Base-by-base conservation (phyloP, 2,113 vertebrate species). In the Murina feae region DNA sequence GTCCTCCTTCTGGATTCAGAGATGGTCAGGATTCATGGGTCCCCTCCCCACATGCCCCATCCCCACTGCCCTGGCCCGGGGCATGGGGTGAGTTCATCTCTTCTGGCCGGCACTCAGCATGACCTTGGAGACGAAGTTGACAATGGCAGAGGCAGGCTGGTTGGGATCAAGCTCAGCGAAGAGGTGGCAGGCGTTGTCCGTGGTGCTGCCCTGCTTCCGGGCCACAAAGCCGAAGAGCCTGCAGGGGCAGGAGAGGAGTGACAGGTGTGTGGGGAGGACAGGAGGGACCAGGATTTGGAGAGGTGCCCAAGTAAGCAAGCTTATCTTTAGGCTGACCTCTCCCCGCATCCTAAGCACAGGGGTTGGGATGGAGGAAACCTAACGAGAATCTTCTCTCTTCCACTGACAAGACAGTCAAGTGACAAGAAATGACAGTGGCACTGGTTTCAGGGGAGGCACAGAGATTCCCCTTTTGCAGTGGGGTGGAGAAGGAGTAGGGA, bases 221-320 rank as follows among this genome's bases (percentile, higher is more conserved):
- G 99, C 99, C 97, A 99, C 99, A 0, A 99, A 99, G 69, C 99
- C 99, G 0, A 99, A 99, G 97, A 99, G 98, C 98, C 99, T 99
- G 97, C 0, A 35, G 23, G 42, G 7, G 95, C 35, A 11, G 80
- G 9, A 81, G 16, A 92, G 28, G 94, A 66, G 28, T 0, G 5
- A 13, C 9, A 0, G 66, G 66, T 0, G 0, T 87, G 93, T 65
- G 65, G 1, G 17, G 16, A 6, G 72, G 6, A 4, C 0, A n/a
- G 44, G n/a, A 17, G 28, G 85, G 12, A 8, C 28, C 18, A 18
- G 83, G 71, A 79, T 66, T 32, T 1, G 30, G n/a, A 37, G 9
- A n/a, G 42, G 53, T 9, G 9, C 32, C 39, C 2, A 6, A 6
- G 32, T 30, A 10, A 69, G 75, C 32, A 14, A 81, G 39, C 20